phyloP scores from a whole-genome alignment of 2,888 invertebrate species.

The Drosophila neoperkinsi region DNA sequence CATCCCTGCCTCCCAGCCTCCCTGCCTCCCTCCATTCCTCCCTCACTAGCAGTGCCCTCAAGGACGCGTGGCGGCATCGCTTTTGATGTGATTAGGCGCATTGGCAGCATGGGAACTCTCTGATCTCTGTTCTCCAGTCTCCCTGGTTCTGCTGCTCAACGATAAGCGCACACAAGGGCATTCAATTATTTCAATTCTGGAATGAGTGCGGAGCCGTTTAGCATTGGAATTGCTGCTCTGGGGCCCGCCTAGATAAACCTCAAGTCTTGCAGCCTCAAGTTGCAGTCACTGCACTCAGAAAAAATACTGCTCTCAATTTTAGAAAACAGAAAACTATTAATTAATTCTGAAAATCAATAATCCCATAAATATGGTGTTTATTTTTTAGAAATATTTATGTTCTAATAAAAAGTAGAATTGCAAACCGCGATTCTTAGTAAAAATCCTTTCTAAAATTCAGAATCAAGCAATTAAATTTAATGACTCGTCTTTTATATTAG shows the following conservation, averaged over 20 bases:
- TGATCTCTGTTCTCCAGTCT: background rate
- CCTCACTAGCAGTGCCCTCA: constrained; percentile 30
- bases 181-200: constrained; percentile 73
- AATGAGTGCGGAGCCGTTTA: constrained; percentile 66
- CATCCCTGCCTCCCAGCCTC: background rate
- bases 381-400: background rate
- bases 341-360: background rate
- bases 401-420: background rate
- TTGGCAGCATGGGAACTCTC: constrained; percentile 20
- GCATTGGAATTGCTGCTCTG: constrained; percentile 48
- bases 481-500: background rate
- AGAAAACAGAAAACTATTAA: background rate
- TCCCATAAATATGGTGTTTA: background rate
- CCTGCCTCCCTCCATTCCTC: background rate
- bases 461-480: background rate
- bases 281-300: background rate
- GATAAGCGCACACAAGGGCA: constrained; percentile 59
- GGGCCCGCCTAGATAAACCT: constrained; percentile 54
- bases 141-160: constrained; percentile 11
- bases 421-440: background rate
- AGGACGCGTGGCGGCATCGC: constrained; percentile 59
- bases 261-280: constrained; percentile 6
- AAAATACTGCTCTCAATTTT: background rate
- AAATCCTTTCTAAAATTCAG: background rate
- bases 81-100: constrained; percentile 69